Evolutionary conservation across 64 coral and sea anemone species (phyloP), one percentile per base, ranked within the genome.

Genomic region (Montipora capricornis): DNA sequence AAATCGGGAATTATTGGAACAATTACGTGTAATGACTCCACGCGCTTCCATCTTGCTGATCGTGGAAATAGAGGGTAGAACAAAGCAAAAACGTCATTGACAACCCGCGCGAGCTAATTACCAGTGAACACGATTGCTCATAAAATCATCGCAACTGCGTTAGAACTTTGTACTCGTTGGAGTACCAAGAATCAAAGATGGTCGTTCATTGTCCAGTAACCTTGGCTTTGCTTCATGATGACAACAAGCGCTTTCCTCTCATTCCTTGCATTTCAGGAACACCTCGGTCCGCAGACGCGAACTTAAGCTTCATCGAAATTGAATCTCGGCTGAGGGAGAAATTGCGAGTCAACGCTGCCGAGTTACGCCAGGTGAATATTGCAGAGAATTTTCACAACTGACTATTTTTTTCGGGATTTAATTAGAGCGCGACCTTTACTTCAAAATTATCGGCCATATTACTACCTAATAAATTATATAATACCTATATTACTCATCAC

Each of bases 311-410:
- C 5, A 98, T 98, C 15, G 96, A 98, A 88, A 80, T 98, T 20
- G 96, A 98, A n/a, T 98, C 96, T 9, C 49, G 94, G 49, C 14
- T 98, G 61, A 98, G 96, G 47, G 96, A 98, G 15, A 98, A 92
- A 75, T 91, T 98, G 15, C 87, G 96, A 98, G 78, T 88, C 44
- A 95, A 95, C 77, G 91, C 94, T 95, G 89, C 89, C 22, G 96
- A 98, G 20, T 92, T 98, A 53, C 94, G 90, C 59, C 96, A 98
- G 93, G 96, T 98, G 49, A 6, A 78, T 6, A 17, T 49, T 49
- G 46, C 6, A 50, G 3, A n/a, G 47, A 12, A 47, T 15, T 46
- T 86, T 48, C 14, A 48, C 16, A 68, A 20, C 14, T 52, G 8
- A 68, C 6, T 16, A 80, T 44, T 80, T 49, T 47, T 16, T 44